Base-by-base conservation (phyloP, 2,888 invertebrate species). In the Aleiodes testaceus region DNA sequence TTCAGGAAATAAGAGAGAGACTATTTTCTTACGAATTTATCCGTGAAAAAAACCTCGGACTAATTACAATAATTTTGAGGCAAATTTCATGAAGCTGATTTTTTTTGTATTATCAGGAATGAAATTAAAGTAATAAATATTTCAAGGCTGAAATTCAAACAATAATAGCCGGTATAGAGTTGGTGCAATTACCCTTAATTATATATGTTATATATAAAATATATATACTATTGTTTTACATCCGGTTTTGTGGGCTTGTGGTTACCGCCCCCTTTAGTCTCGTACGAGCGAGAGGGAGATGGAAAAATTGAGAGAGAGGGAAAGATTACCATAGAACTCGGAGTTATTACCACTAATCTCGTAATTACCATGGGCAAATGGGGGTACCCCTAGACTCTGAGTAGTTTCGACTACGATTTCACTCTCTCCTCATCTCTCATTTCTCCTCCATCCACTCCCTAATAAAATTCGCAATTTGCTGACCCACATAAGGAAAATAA, bases 311-410 rank as follows among this genome's bases (percentile, higher is more conserved):
- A 26, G 5, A 16, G 11, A 36, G 36, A 36, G 9, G 9, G 9
- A 36, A 36, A 36, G 36, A 67, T 55, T 55, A 55, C 55, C 18
- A 36, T 55, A 14, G 55, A 55, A 55, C 66, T 59, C 74, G 76
- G 73, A 75, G 76, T 79, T 79, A 79, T 79, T 80, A 81, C 78
- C 78, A 73, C 79, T 80, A 80, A 79, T 79, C 78, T 79, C 79
- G 81, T 81, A 81, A 81, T 81, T 80, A 80, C 77, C 72, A 47
- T 45, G 59, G 59, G 47, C 70, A 66, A 70, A 66, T 66, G 66
- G 49, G 59, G 59, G 59, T 66, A 70, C 59, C 70, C 59, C 44
- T 61, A 55, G 63, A 55, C 42, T 42, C 55, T 52, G 22, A 66
- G 59, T 55, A 70, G 66, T 61, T 66, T 47, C 59, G 18, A 42